Evolutionary conservation across 2,888 invertebrate genomes (phyloP).

Genomic region (Spilarctia lutea): DNA sequence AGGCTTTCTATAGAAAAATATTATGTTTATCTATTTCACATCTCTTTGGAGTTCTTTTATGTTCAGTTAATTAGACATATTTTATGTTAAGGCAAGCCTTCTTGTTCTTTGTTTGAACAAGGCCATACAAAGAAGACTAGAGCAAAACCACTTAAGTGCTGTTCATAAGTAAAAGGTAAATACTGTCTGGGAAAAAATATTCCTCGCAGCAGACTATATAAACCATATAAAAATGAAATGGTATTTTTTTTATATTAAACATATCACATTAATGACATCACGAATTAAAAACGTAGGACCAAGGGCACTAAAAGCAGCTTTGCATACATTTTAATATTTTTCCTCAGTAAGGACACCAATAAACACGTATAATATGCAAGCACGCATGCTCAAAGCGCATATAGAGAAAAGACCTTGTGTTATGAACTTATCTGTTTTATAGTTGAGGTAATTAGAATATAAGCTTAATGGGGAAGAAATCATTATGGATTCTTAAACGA

Average conservation of each 20-base stretch:
- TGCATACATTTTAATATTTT: slow-evolving; percentile 26
- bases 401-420: slow-evolving; percentile 18
- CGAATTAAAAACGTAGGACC: not conserved
- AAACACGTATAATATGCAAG: slow-evolving; percentile 24
- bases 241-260: not conserved
- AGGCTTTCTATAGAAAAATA: not conserved
- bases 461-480: not conserved
- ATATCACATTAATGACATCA: not conserved
- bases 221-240: no score
- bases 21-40: not conserved
- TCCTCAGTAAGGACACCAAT: slow-evolving; percentile 30
- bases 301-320: not conserved
- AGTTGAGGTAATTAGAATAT: not conserved
- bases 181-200: no score
- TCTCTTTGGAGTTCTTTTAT: not conserved
- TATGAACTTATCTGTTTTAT: not conserved
- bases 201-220: no score
- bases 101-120: not conserved
- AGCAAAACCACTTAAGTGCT: not conserved
- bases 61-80: not conserved
- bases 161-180: no score
- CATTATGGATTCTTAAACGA: not conserved
- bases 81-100: not conserved
- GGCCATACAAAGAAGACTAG: not conserved
- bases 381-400: slow-evolving; percentile 13